These are phyloP conservation scores for Platichthys flesus DNA, from an alignment of 2,113 vertebrate genomes.

Conservation along the genomic window DNA sequence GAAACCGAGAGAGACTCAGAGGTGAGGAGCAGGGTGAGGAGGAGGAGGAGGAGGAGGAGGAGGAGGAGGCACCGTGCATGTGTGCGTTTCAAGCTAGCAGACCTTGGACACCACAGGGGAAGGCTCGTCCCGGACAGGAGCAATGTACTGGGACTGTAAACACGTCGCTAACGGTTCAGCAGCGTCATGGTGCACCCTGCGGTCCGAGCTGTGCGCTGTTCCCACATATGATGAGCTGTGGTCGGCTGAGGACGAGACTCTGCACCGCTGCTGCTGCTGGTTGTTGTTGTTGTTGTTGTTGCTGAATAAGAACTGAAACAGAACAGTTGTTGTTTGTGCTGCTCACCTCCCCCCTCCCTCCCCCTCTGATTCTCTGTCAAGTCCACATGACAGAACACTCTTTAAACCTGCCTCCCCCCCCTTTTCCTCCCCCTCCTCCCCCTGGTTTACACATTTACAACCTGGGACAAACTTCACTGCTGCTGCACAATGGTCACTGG, in stretches of 20 bases:
- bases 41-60: too few species aligned
- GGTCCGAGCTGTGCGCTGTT: background rate
- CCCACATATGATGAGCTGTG: background rate
- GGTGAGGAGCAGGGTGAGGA: background rate
- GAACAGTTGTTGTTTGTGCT: constrained; percentile 63
- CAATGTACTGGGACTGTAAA: constrained; percentile 1
- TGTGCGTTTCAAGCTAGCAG: constrained; percentile 23
- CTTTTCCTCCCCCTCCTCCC: background rate
- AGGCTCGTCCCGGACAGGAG: constrained; percentile 41
- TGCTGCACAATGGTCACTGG: background rate
- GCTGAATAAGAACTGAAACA: constrained; percentile 54
- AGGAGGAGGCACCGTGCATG: background rate
- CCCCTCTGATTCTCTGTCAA: constrained; percentile 35
- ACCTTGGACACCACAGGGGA: constrained; percentile 37
- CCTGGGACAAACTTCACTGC: constrained; percentile 5
- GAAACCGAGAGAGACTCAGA: constrained; percentile 17
- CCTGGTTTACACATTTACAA: constrained; percentile 51
- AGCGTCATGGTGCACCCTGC: constrained; percentile 24
- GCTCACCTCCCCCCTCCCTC: constrained; percentile 37
- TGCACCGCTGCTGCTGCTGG: constrained; percentile 16
- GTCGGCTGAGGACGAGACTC: constrained; percentile 8
- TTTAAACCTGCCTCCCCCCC: constrained; percentile 36
- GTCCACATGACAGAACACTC: constrained; percentile 68
- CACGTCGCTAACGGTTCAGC: constrained; percentile 41
- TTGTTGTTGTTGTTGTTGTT: constrained; percentile 44